Evolutionary conservation across 2,888 invertebrate genomes (phyloP).

Genomic region (Pycnomerus fuliginosus): DNA sequence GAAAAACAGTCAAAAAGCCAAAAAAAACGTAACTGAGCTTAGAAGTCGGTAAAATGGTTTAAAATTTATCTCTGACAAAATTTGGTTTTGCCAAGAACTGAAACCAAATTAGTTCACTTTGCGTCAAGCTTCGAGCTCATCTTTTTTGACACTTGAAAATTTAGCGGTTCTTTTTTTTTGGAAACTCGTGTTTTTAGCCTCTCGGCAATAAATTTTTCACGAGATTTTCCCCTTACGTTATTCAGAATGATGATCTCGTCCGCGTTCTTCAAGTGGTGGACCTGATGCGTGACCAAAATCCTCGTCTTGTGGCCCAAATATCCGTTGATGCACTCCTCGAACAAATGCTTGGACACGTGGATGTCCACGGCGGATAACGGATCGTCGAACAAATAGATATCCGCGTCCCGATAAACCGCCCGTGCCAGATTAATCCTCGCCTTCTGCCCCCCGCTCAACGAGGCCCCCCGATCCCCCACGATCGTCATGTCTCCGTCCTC

Average conservation of each 20-base stretch:
- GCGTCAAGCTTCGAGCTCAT: no score
- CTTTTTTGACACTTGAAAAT: no score
- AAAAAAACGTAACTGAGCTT: no score
- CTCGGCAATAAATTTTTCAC: background rate
- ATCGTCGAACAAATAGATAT: constrained; percentile 81
- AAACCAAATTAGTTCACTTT: no score
- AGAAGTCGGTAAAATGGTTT: no score
- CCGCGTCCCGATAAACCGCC: constrained; percentile 69
- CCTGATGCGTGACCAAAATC: constrained; percentile 82
- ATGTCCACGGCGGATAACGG: constrained; percentile 85
- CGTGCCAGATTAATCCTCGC: constrained; percentile 71
- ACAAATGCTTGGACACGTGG: constrained; percentile 75
- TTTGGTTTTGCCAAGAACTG: no score
- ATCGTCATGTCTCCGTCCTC: constrained; percentile 71
- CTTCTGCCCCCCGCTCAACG: constrained; percentile 79
- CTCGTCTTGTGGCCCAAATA: constrained; percentile 67
- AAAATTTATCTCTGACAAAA: no score
- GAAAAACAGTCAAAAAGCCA: no score
- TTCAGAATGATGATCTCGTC: constrained; percentile 66
- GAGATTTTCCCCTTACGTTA: constrained; percentile 57
- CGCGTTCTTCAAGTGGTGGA: constrained; percentile 73
- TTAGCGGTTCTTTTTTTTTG: no score
- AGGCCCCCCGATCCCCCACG: constrained; percentile 79
- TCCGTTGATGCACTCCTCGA: constrained; percentile 73
- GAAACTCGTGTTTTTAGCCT: no score